Base-by-base conservation (phyloP, 2,888 invertebrate genomes). In the Drosophila nr. perissopoda region DNA sequence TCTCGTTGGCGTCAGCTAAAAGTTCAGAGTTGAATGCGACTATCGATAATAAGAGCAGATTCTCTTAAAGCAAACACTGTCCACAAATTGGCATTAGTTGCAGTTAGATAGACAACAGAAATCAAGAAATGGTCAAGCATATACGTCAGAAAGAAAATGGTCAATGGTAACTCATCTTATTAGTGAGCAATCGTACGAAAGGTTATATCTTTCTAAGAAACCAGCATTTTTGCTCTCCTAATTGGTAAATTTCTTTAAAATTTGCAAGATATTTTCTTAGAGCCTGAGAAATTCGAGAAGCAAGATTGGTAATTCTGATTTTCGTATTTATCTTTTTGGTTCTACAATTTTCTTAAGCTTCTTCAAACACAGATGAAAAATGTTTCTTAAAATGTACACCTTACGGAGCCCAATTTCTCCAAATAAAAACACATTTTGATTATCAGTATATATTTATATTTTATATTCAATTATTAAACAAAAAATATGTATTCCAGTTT, bases 21-120 rank as follows among this genome's bases (percentile, higher is more conserved):
- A 86, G 85, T 90, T 90, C 86, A 85, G 74, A 85, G 85, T 83
- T 85, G 89, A 85, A 89, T 76, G 77, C 56, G 86, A 61, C 80
- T 81, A 88, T 74, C 65, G 75, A 89, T 79, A 74, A 64, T n/a
- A 33, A 36, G 49, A 52, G 62, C 63, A 66, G 36, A 68, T 69
- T 76, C 40, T 73, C 69, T 63, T 54, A 51, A 49, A 42, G 34
- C 31, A 33, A 52, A 61, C 70, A 59, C 63, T 76, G 18, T 34
- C 10, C 61, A 53, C 0, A 29, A 58, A 38, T 11, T 27, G 11
- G 1, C n/a, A 46, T 31, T 27, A 27, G 21, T 4, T 31, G 18
- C 27, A 48, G 36, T 21, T 36, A 16, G 33, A 42, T 16, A 29
- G 25, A 6, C 27, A 36, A 2, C 27, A 2, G 16, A 51, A 13